Conservation (phyloP, 1,140 invertebrate species). For the Yoshiicerus persimilis region DNA sequence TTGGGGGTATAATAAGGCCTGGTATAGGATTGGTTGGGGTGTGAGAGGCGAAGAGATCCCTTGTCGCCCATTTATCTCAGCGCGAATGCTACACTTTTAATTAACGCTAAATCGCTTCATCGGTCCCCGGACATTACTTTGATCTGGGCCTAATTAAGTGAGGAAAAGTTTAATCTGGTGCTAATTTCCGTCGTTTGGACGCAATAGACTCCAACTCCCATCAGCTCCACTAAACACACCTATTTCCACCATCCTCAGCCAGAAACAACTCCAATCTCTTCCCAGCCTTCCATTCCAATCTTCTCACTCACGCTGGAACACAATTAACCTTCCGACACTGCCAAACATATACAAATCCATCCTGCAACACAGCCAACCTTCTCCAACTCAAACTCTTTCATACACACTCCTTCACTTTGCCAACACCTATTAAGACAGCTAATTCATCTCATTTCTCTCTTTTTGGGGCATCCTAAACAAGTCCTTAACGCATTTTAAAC, state of each 20-base stretch:
- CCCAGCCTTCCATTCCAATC: background rate
- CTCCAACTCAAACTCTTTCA: background rate
- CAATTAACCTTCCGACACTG: background rate
- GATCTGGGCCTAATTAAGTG: slow-evolving; percentile 52
- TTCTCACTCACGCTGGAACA: no score
- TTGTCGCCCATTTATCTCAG: slow-evolving; percentile 49
- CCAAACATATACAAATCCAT: background rate
- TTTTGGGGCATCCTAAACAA: no score
- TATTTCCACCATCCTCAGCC: slow-evolving; percentile 7
- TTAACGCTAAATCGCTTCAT: slow-evolving; percentile 52
- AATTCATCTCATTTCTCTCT: background rate
- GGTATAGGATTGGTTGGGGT: background rate
- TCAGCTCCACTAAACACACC: background rate
- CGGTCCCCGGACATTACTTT: slow-evolving; percentile 52
- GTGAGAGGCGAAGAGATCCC: slow-evolving; percentile 33
- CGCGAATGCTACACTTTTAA: slow-evolving; percentile 51
- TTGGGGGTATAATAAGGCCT: background rate
- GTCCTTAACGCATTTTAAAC: no score
- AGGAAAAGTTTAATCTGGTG: slow-evolving; percentile 49
- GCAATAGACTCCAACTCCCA: slow-evolving; percentile 27
- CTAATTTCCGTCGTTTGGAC: slow-evolving; percentile 46
- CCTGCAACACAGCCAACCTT: no score
- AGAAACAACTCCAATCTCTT: slow-evolving; percentile 10
- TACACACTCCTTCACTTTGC: background rate
- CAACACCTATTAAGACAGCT: no score